These are phyloP conservation scores for Trogon melanurus DNA, from an alignment of 2,113 vertebrate species.

Conservation along the genomic window DNA sequence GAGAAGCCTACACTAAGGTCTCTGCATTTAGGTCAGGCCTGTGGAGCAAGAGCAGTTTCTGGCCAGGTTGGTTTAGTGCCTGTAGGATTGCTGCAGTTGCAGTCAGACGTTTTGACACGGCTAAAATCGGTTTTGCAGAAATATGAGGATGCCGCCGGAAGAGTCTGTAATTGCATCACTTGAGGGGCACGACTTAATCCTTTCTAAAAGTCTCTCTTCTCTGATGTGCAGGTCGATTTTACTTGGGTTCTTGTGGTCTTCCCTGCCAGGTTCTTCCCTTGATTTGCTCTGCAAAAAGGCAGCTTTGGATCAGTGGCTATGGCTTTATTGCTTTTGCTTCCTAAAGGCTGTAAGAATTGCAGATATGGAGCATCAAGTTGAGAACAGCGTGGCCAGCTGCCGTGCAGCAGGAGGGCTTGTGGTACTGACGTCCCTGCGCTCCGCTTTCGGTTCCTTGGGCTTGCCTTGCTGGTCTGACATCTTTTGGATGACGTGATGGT, in stretches of 20 bases:
- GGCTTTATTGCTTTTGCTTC: not conserved
- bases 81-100: not conserved
- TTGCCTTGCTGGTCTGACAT: slow-evolving; percentile 28
- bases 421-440: not conserved
- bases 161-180: not conserved
- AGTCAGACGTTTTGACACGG: not conserved
- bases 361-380: not conserved
- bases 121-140: not conserved
- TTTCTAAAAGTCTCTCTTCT: not conserved
- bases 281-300: not conserved
- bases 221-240: not conserved
- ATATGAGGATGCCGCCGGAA: not conserved
- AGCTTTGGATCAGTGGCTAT: not conserved
- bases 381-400: not conserved
- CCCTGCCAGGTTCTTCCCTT: not conserved
- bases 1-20: not conserved
- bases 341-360: not conserved
- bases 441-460: not conserved
- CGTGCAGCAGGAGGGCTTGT: not conserved
- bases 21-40: not conserved
- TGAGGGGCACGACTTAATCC: not conserved
- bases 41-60: not conserved
- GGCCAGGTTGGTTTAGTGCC: not conserved
- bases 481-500: slow-evolving; percentile 10
- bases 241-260: not conserved